Percentiles rank a stretch among this genome's conserved stretches.
Conservation (phyloP, 2,888 invertebrate species). For the Thymelicus sylvestris region DNA sequence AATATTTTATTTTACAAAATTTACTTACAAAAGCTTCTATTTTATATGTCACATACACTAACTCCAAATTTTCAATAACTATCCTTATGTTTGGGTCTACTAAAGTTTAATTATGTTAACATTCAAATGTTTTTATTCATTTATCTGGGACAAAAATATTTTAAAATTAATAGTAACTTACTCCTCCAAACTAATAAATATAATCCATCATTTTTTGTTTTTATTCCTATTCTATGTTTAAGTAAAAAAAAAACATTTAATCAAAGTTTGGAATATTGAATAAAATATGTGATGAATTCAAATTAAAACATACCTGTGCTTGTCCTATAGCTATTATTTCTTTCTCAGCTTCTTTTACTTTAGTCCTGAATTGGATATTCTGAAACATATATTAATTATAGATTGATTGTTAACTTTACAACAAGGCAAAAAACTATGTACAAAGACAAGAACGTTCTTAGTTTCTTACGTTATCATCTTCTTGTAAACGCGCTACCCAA, state of each 20-base stretch:
- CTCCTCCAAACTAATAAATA: too few species aligned
- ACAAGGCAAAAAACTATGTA: neutral
- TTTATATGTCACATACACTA: too few species aligned
- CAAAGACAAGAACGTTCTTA: slow-evolving; percentile 50
- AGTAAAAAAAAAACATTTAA: neutral
- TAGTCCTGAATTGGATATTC: slow-evolving; percentile 80
- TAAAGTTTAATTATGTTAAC: too few species aligned
- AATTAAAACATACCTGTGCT: slow-evolving; percentile 80
- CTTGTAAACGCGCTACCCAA: slow-evolving; percentile 83
- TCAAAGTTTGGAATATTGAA: neutral
- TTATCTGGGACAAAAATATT: too few species aligned
- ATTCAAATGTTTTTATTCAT: too few species aligned
- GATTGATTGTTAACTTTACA: neutral
- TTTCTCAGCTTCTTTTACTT: slow-evolving; percentile 85
- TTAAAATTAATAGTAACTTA: too few species aligned
- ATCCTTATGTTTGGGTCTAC: too few species aligned
- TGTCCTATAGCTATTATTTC: slow-evolving; percentile 84
- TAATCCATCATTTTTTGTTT: too few species aligned
- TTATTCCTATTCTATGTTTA: too few species aligned
- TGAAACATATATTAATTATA: slow-evolving; percentile 62
- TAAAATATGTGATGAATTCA: neutral
- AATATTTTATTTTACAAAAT: too few species aligned
- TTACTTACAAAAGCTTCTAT: too few species aligned
- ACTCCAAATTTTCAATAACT: too few species aligned
- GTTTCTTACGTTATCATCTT: slow-evolving; percentile 77